phyloP scores from a whole-genome alignment of 2,113 vertebrate species.

The Pseudonaja textilis region DNA sequence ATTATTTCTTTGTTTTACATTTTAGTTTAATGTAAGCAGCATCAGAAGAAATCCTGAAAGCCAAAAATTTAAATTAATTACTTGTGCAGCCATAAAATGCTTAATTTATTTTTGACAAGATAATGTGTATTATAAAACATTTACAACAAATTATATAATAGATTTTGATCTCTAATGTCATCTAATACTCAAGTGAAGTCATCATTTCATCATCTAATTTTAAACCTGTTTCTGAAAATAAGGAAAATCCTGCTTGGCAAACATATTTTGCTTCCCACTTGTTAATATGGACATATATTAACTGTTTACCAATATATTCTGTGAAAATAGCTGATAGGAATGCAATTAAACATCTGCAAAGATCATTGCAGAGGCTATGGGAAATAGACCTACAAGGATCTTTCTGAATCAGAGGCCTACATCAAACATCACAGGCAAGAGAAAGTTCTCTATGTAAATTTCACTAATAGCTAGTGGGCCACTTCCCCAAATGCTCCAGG shows the following conservation, averaged over 20 bases:
- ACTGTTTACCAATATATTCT: conserved; percentile 16
- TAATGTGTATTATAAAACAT: conserved; percentile 33
- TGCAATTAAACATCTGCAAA: conserved; percentile 39
- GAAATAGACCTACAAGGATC: conserved; percentile 59
- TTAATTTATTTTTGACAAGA: conserved; percentile 47
- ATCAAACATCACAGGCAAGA: conserved; percentile 60
- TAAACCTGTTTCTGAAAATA: background rate
- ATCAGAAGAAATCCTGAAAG: conserved; percentile 40
- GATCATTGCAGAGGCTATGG: conserved; percentile 44
- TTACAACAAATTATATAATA: conserved; percentile 36
- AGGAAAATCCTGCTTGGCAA: conserved; percentile 28
- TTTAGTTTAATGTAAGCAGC: conserved; percentile 40
- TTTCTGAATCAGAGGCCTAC: conserved; percentile 54
- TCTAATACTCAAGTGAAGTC: conserved; percentile 37
- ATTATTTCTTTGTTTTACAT: conserved; percentile 62
- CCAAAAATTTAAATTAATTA: conserved; percentile 51
- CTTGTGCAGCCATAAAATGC: conserved; percentile 42
- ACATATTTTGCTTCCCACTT: background rate
- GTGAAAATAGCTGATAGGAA: conserved; percentile 47
- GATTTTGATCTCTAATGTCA: conserved; percentile 12
- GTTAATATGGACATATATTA: conserved; percentile 38
- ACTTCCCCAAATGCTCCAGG: conserved; percentile 54
- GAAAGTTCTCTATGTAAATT: conserved; percentile 60
- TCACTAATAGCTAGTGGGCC: conserved; percentile 50
- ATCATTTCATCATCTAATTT: conserved; percentile 13